Conservation (phyloP, 2,888 invertebrate species). For the Lepidocyrtoides sp. region DNA sequence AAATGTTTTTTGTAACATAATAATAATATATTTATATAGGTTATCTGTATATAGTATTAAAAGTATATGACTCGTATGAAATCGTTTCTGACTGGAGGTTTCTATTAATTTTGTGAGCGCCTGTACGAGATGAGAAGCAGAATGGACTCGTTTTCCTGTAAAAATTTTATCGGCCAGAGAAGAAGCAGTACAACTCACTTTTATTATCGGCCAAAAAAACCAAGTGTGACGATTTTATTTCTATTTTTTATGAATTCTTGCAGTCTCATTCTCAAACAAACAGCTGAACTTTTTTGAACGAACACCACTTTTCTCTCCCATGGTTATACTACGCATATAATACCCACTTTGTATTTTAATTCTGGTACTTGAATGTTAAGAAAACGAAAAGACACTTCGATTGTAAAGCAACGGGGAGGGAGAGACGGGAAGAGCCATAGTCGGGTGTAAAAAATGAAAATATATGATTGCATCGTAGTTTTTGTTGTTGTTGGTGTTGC, state of each 20-base stretch:
- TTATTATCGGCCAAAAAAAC: background rate
- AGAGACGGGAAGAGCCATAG: background rate
- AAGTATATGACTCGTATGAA: conserved; percentile 58
- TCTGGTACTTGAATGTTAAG: background rate
- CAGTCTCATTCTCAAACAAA: conserved; percentile 41
- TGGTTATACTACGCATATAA: background rate
- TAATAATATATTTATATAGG: conserved; percentile 8
- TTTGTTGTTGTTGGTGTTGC: background rate
- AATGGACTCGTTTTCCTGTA: background rate
- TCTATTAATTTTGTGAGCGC: background rate
- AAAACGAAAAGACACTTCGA: background rate
- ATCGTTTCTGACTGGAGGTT: conserved; percentile 63
- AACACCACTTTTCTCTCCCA: background rate
- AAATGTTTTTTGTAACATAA: background rate
- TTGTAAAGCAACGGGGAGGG: background rate
- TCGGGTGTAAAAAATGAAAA: background rate
- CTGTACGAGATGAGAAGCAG: background rate
- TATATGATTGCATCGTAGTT: background rate
- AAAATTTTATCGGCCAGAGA: background rate
- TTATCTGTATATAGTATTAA: background rate
- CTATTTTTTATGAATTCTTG: background rate
- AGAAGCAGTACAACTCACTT: too few relatives aligned
- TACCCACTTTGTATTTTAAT: background rate
- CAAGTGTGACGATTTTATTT: background rate
- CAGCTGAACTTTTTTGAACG: background rate